Evolutionary conservation across 2,113 vertebrate genomes (phyloP).

Genomic region (Cottus gobio): DNA sequence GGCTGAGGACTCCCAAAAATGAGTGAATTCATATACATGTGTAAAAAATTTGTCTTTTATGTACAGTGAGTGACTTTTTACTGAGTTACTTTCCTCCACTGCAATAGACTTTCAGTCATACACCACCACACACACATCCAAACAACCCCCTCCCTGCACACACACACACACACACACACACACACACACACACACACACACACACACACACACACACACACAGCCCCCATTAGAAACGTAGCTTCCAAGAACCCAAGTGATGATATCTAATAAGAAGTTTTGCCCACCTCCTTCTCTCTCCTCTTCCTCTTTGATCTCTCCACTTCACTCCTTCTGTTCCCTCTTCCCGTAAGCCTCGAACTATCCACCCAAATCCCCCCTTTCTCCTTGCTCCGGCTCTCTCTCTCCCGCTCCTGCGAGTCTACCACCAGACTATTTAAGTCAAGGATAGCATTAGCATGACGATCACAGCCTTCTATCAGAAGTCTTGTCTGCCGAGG

Average conservation of each 20-base stretch:
- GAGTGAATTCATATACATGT: neutral
- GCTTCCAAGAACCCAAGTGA: slow-evolving; percentile 55
- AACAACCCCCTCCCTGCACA: slow-evolving; percentile 1
- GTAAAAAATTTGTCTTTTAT: neutral
- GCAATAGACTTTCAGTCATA: neutral
- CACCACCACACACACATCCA: neutral
- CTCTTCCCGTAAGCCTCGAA: slow-evolving; percentile 56
- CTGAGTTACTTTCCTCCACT: neutral
- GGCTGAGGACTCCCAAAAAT: neutral
- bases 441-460: slow-evolving; percentile 79
- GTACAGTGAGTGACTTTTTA: no score
- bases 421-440: slow-evolving; percentile 60
- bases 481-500: slow-evolving; percentile 59
- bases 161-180: no score
- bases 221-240: slow-evolving; percentile 15
- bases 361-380: slow-evolving; percentile 35
- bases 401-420: slow-evolving; percentile 18
- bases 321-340: slow-evolving; percentile 37
- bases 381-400: slow-evolving; percentile 13
- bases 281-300: slow-evolving; percentile 62
- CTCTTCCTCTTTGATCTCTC: slow-evolving; percentile 64
- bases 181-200: slow-evolving; percentile 2
- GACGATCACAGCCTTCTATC: slow-evolving; percentile 73
- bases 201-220: neutral
- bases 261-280: slow-evolving; percentile 68